Percentiles rank a stretch among this genome's conserved stretches.
Conservation (phyloP, 2,797 vertebrate species). For the Labeo calbasu region DNA sequence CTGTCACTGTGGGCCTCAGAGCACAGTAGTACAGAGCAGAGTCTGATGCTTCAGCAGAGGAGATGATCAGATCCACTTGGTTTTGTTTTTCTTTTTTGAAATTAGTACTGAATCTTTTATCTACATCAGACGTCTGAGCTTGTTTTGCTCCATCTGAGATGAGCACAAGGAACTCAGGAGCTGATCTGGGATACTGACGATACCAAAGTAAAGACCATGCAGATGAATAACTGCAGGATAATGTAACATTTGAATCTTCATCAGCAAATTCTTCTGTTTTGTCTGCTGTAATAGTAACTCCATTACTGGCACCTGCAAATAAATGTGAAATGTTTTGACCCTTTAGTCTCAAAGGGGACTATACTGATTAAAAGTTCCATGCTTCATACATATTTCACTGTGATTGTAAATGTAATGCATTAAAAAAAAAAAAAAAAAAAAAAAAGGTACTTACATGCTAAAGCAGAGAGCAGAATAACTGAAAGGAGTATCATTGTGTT, state of each 20-base stretch:
- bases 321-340: not conserved
- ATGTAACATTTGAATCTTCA: not conserved
- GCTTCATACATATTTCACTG: not conserved
- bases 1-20: too few relatives aligned
- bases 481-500: not conserved
- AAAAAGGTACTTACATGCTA: not conserved
- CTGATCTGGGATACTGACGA: slow-evolving; percentile 5
- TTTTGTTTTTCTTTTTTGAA: too few relatives aligned
- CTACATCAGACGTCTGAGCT: not conserved
- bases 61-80: too few relatives aligned
- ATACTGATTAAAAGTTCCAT: too few relatives aligned
- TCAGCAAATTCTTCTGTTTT: not conserved
- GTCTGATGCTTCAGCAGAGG: too few relatives aligned
- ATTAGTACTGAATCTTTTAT: too few relatives aligned
- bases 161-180: not conserved
- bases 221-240: slow-evolving; percentile 4
- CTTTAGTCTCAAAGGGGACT: not conserved
- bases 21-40: too few relatives aligned
- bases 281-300: not conserved
- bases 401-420: not conserved
- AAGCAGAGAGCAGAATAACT: not conserved
- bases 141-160: not conserved
- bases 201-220: slow-evolving; percentile 14
- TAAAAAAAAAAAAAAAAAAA: too few relatives aligned
- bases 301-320: slow-evolving; percentile 4